Evolutionary conservation across 2,797 vertebrate species (phyloP).

Genomic region (Amniataba percoides): DNA sequence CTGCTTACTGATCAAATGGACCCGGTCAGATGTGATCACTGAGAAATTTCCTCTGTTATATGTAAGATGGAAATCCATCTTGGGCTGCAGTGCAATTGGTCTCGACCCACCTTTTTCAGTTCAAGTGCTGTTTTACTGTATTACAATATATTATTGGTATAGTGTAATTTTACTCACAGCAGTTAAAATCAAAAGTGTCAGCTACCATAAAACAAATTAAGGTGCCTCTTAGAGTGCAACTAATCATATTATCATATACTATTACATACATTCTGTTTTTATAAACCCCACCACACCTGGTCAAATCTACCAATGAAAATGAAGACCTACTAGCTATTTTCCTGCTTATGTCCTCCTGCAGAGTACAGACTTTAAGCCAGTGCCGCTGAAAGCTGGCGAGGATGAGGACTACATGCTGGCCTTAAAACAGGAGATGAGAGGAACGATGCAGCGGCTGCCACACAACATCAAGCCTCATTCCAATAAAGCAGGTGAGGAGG

Average conservation of each 20-base stretch:
- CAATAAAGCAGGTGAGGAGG: slow-evolving; percentile 83
- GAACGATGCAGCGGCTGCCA: slow-evolving; percentile 87
- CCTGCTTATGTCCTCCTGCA: slow-evolving; percentile 44
- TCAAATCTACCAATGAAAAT: neutral
- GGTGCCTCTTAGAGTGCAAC: too few species aligned
- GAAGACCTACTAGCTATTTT: neutral
- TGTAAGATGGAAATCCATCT: neutral
- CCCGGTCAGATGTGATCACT: too few species aligned
- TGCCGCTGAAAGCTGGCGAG: slow-evolving; percentile 89
- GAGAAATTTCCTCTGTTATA: too few species aligned
- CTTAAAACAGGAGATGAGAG: slow-evolving; percentile 94
- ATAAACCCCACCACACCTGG: neutral
- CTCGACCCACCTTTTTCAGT: neutral
- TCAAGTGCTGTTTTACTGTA: neutral
- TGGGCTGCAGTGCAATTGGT: neutral
- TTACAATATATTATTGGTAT: neutral
- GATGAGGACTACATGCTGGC: slow-evolving; percentile 92
- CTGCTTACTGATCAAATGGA: too few species aligned
- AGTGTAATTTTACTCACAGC: neutral
- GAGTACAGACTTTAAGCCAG: slow-evolving; percentile 90
- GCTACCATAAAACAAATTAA: neutral
- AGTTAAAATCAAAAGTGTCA: neutral
- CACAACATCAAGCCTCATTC: slow-evolving; percentile 85
- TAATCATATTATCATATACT: too few species aligned
- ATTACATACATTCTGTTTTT: too few species aligned